Base-by-base conservation (phyloP, 2,113 vertebrate species). In the Anolis sagrei region DNA sequence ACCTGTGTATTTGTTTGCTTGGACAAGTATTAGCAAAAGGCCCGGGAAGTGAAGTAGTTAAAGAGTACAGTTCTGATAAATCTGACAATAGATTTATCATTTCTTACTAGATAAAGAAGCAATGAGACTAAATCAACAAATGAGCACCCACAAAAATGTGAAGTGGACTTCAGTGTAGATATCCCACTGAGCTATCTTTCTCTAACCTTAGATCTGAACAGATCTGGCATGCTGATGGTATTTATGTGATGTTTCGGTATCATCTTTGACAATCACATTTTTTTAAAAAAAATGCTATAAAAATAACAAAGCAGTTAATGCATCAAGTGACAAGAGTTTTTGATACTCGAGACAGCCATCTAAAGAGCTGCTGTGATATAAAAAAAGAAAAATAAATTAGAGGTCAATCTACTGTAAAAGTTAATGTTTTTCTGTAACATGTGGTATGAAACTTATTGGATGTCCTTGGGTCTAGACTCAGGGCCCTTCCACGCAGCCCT, bases 11-110 rank as follows among this genome's bases (percentile, higher is more conserved):
- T 62, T 79, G 23, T 51, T 90, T 88, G 25, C 80, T 74, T 29
- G 10, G 49, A 83, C 81, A 90, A 29, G 10, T 89, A 80, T 89
- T 91, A 64, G 81, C 23, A 92, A 88, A 77, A 11, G 64, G 4
- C 81, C 76, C 68, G 87, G 34, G 61, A 48, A 93, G 92, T 89
- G 14, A 91, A 5, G 5, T 9, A 54, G 6, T 70, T 91, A 90
- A 66, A 21, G 39, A 81, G 34, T 32, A 87, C 88, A 93, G 76
- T 2, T 82, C 7, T 62, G 18, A 36, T 79, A 74, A 74, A 70
- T 29, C 54, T 77, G 88, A 27, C 76, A 9, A 70, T 32, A 88
- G 54, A 76, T 79, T 81, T 7, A 69, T 76, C 48, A 73, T 27
- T 84, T 69, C 49, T 76, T 39, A 49, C 13, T 84, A 89, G 74